Percentiles rank a stretch among this genome's conserved stretches.
Evolutionary conservation across 2,888 invertebrate genomes (phyloP).

Genomic region (Drosophila kambysellisi): DNA sequence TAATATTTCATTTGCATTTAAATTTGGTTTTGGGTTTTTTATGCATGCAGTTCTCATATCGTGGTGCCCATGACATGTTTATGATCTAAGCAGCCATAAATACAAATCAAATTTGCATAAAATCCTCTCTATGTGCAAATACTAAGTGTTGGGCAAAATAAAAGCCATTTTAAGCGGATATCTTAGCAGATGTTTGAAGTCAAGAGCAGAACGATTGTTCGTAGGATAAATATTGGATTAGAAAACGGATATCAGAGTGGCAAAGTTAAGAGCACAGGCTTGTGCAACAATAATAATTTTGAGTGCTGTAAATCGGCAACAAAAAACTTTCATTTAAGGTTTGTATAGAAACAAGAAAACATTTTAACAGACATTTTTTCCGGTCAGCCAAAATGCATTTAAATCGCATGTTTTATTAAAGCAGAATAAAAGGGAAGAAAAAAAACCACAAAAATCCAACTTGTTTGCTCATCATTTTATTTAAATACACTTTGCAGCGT

Average conservation of each 20-base stretch:
- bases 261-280: background rate
- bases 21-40: slow-evolving; percentile 51
- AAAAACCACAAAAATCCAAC: slow-evolving; percentile 6
- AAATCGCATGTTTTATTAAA: slow-evolving; percentile 36
- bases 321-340: background rate
- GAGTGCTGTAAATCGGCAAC: background rate
- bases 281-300: background rate
- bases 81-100: slow-evolving; percentile 56
- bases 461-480: slow-evolving; percentile 19
- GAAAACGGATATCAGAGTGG: background rate
- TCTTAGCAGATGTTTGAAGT: background rate
- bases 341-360: background rate
- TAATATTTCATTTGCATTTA: slow-evolving; percentile 70
- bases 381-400: slow-evolving; percentile 15
- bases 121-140: slow-evolving; percentile 56
- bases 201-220: background rate
- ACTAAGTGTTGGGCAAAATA: slow-evolving; percentile 5
- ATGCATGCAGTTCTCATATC: slow-evolving; percentile 9
- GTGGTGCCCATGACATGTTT: slow-evolving; percentile 51
- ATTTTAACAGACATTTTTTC: background rate
- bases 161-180: background rate
- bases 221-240: background rate
- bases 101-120: slow-evolving; percentile 56
- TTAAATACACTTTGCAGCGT: slow-evolving; percentile 11
- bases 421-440: background rate